Conservation (phyloP, 1,140 invertebrate genomes). For the Dreissena rostriformis region DNA sequence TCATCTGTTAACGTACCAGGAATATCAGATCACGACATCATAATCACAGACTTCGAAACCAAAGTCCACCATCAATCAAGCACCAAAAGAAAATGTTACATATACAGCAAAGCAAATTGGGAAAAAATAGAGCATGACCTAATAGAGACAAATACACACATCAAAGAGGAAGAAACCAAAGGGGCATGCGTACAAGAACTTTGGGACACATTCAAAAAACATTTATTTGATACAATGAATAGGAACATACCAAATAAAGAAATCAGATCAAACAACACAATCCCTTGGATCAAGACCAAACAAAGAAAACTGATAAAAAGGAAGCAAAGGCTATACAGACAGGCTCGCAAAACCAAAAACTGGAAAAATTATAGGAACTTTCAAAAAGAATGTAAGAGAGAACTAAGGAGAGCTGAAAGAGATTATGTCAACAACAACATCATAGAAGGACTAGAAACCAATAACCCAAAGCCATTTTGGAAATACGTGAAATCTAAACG, state of each 20-base stretch:
- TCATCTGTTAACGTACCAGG: conserved; percentile 12
- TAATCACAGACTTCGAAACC: conserved; percentile 15
- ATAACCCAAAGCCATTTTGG: conserved; percentile 64
- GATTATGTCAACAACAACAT: conserved; percentile 57
- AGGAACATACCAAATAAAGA: no score
- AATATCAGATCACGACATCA: conserved; percentile 45
- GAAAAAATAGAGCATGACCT: background rate
- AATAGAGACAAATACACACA: background rate
- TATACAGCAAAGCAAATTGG: conserved; percentile 36
- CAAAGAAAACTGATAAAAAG: background rate
- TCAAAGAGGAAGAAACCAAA: background rate
- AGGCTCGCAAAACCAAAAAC: background rate
- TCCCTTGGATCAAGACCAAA: no score
- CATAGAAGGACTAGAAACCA: conserved; percentile 50
- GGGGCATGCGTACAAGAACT: background rate
- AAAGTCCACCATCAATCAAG: background rate
- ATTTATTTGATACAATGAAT: no score
- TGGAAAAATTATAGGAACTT: conserved; percentile 23
- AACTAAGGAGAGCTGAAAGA: conserved; percentile 54
- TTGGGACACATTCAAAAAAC: conserved; percentile 17
- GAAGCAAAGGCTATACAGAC: background rate
- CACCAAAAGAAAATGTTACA: no score
- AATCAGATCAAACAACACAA: background rate
- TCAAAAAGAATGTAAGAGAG: conserved; percentile 51
- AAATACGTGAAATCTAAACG: conserved; percentile 56